Evolutionary conservation across 2,113 vertebrate species (phyloP).

Genomic region (Amblyornis subalaris): DNA sequence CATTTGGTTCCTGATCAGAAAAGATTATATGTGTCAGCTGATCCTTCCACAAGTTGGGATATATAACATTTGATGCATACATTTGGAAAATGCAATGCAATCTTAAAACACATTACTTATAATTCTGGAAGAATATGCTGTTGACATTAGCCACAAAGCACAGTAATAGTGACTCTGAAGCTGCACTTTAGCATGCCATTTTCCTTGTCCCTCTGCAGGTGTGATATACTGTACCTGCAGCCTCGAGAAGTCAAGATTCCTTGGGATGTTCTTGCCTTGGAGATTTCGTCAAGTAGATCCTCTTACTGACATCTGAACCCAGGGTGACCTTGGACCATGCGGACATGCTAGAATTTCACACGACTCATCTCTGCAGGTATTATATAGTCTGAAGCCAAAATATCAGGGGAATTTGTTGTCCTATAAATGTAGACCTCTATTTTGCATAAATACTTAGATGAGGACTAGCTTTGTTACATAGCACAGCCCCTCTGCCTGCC

Average conservation of each 20-base stretch:
- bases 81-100: background rate
- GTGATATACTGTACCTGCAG: background rate
- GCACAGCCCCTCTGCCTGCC: background rate
- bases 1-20: background rate
- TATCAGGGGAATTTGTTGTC: background rate
- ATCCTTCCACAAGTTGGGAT: background rate
- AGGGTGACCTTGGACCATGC: background rate
- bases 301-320: conserved; percentile 60
- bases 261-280: conserved; percentile 49
- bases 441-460: background rate
- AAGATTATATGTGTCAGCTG: background rate
- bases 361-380: background rate
- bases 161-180: background rate
- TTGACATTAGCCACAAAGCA: background rate
- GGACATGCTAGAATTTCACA: conserved; percentile 45
- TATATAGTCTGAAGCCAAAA: conserved; percentile 28
- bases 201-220: background rate
- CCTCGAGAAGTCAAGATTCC: conserved; percentile 22
- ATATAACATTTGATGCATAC: background rate
- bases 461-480: background rate
- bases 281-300: conserved; percentile 54
- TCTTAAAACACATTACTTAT: fast-evolving
- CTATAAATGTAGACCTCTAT: background rate
- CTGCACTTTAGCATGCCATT: fast-evolving
- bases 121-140: background rate